Evolutionary conservation across 1,140 invertebrate genomes (phyloP).

Genomic region (Dryas iulia): DNA sequence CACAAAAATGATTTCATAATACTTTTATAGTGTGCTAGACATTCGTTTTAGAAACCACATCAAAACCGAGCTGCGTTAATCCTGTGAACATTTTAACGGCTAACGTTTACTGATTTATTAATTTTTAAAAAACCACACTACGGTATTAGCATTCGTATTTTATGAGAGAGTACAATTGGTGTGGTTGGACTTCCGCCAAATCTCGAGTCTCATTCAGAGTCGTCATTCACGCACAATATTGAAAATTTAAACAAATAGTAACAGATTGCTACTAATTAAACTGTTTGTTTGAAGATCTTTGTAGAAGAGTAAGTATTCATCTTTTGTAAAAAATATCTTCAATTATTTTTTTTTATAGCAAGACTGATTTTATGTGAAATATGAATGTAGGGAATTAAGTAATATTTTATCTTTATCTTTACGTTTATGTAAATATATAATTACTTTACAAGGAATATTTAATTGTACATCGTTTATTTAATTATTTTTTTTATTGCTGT

Average conservation of each 20-base stretch:
- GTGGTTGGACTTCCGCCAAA: constrained; percentile 42
- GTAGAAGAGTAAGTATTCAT: not conserved
- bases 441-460: not conserved
- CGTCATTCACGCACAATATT: constrained; percentile 46
- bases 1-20: constrained; percentile 38
- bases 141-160: constrained; percentile 44
- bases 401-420: not conserved
- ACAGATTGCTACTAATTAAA: not conserved
- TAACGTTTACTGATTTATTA: constrained; percentile 45
- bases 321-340: not conserved
- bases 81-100: constrained; percentile 18
- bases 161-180: constrained; percentile 53
- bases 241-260: not conserved
- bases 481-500: too few species aligned
- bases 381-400: not conserved
- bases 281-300: not conserved
- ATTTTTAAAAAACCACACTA: constrained; percentile 47
- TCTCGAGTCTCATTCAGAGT: constrained; percentile 40
- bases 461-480: too few species aligned
- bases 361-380: not conserved
- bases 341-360: not conserved
- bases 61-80: constrained; percentile 35
- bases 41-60: constrained; percentile 37
- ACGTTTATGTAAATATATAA: not conserved
- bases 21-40: constrained; percentile 29